These are phyloP conservation scores for Antechinus stuartii DNA, from an alignment of 2,113 vertebrate species.

Conservation along the genomic window DNA sequence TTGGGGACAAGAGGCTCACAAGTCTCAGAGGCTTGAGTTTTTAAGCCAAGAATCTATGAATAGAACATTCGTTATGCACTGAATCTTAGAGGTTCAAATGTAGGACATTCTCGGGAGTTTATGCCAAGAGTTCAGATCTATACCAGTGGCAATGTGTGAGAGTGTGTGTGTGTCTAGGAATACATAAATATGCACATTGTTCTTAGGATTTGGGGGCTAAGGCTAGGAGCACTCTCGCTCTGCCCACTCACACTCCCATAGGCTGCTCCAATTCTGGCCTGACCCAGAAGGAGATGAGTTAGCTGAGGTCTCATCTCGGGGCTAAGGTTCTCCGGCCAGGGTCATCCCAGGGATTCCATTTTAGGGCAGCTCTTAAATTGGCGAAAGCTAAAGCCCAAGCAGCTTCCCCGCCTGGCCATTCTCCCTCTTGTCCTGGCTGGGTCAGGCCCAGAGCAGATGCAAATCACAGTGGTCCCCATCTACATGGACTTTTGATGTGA, in stretches of 20 bases:
- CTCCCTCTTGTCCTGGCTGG: not conserved
- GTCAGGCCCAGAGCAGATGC: conserved; percentile 31
- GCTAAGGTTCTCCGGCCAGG: not conserved
- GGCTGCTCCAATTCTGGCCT: not conserved
- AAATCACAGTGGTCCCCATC: not conserved
- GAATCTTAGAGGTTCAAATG: conserved; percentile 55
- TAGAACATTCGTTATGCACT: conserved; percentile 43
- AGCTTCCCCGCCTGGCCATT: not conserved
- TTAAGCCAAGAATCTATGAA: conserved; percentile 54
- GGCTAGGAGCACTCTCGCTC: not conserved
- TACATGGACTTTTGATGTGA: conserved; percentile 23
- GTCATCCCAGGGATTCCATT: conserved; percentile 36
- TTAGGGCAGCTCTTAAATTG: conserved; percentile 21
- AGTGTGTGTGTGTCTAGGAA: not conserved
- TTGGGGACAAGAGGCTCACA: conserved; percentile 15
- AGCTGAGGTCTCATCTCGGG: not conserved
- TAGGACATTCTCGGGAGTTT: conserved; percentile 44
- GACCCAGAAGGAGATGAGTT: not conserved
- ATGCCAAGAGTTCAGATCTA: conserved; percentile 18
- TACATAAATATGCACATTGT: conserved; percentile 17
- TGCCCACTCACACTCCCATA: not conserved
- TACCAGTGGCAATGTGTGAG: not conserved
- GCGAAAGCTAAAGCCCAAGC: conserved; percentile 21
- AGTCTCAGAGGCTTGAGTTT: conserved; percentile 47
- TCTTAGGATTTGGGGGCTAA: not conserved